phyloP scores from a whole-genome alignment of 2,888 invertebrate genomes.

The Sympetrum striolatum region DNA sequence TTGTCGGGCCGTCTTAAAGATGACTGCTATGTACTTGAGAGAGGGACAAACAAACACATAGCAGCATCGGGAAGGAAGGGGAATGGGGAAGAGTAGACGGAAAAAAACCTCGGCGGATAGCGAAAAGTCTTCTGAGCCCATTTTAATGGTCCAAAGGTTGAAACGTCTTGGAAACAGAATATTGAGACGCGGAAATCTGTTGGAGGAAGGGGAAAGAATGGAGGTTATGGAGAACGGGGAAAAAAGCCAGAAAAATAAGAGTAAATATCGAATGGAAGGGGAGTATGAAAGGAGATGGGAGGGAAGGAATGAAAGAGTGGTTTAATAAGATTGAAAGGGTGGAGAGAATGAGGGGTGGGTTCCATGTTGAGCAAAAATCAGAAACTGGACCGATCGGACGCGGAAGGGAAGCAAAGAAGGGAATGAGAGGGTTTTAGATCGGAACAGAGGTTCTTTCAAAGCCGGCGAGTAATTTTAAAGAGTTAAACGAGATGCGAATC shows the following conservation, averaged over 20 bases:
- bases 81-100: not conserved
- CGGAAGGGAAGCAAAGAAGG: not conserved
- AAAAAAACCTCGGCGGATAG: not conserved
- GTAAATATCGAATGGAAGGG: not conserved
- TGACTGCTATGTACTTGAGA: too few relatives aligned
- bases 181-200: too few relatives aligned
- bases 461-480: not conserved
- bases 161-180: too few relatives aligned
- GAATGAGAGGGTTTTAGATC: not conserved
- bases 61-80: too few relatives aligned
- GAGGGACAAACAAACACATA: too few relatives aligned
- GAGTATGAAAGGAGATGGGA: not conserved
- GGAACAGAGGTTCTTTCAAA: not conserved
- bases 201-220: not conserved
- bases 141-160: not conserved
- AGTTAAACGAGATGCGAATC: not conserved
- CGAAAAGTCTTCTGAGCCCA: not conserved
- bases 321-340: too few relatives aligned
- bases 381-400: too few relatives aligned
- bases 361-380: too few relatives aligned
- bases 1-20: too few relatives aligned
- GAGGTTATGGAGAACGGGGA: not conserved
- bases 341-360: too few relatives aligned
- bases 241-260: not conserved
- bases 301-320: not conserved